These are phyloP conservation scores for Chelonoidis abingdonii DNA, from an alignment of 2,113 vertebrate genomes.

Conservation along the genomic window DNA sequence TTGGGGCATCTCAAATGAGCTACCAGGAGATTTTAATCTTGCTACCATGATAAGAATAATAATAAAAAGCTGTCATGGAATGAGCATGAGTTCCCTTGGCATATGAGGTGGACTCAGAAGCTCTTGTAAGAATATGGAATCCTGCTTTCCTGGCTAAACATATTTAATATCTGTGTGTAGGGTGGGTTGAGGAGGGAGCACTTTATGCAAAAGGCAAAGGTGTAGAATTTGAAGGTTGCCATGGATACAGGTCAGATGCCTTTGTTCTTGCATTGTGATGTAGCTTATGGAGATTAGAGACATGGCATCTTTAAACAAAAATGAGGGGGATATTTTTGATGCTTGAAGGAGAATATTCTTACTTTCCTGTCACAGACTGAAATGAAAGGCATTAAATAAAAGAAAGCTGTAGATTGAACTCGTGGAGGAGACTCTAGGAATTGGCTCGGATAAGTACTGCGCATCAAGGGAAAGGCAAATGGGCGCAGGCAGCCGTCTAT, in stretches of 20 bases:
- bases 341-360: conserved; percentile 12
- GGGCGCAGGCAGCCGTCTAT: conserved; percentile 43
- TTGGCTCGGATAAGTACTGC: neutral
- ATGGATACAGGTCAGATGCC: conserved; percentile 76
- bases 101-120: neutral
- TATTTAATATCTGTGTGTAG: neutral
- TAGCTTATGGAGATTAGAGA: conserved; percentile 70
- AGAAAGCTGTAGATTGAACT: conserved; percentile 32
- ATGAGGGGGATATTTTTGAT: neutral
- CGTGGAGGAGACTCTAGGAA: neutral
- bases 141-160: neutral
- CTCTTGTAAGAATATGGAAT: neutral
- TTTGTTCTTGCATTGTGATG: conserved; percentile 64
- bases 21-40: conserved; percentile 34
- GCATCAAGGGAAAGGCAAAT: conserved; percentile 18
- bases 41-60: neutral
- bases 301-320: conserved; percentile 8
- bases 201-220: conserved; percentile 67
- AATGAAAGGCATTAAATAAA: conserved; percentile 33
- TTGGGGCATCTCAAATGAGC: neutral
- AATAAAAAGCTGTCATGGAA: neutral
- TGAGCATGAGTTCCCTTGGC: neutral
- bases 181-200: conserved; percentile 48
- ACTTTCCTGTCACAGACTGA: conserved; percentile 13
- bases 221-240: conserved; percentile 74